Base-by-base conservation (phyloP, 2,888 invertebrate species). In the Tetropium fuscum region DNA sequence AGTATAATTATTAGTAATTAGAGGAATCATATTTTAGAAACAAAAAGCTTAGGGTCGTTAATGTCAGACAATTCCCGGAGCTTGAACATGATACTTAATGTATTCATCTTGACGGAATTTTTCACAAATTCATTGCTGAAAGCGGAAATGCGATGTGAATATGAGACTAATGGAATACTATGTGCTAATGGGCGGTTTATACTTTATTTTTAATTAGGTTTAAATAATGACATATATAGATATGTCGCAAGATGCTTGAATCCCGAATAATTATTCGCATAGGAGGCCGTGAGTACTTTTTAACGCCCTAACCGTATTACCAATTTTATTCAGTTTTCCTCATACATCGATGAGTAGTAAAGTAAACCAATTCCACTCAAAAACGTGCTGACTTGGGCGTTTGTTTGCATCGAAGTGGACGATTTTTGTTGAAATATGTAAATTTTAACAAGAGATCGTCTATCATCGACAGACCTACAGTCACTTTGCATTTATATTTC, bases 371-470 rank as follows among this genome's bases (percentile, higher is more conserved):
- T 77, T 74, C 77, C 78, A 77, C 79, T 79, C 76, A 70, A 78
- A 76, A 78, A 77, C 71, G 72, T 75, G 79, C 78, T 79, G 79
- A 79, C 78, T 78, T 65, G 70, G 65, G 64, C 72, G 70, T 68
- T 64, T 66, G 66, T 66, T 66, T 66, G 64, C 68, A 51, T 62
- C 73, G 58, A 64, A 76, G 76, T 71, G 73, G 72, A 69, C 70
- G 77, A 79, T 80, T 81, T 80, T 77, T 79, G 78, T 80, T 79
- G 80, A 75, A 80, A 78, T 80, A 81, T 81, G 81, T 79, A 80
- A 81, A 81, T 80, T 78, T 70, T 58, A 51, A 60, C 68, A 65
- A 72, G 70, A 60, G 66, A 69, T 72, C 76, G 74, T 78, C 76
- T 72, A 77, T 78, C 77, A 78, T 75, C 70, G 68, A 73, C 78